Conservation (phyloP, 2,797 vertebrate genomes). For the Fistularia tabacaria region DNA sequence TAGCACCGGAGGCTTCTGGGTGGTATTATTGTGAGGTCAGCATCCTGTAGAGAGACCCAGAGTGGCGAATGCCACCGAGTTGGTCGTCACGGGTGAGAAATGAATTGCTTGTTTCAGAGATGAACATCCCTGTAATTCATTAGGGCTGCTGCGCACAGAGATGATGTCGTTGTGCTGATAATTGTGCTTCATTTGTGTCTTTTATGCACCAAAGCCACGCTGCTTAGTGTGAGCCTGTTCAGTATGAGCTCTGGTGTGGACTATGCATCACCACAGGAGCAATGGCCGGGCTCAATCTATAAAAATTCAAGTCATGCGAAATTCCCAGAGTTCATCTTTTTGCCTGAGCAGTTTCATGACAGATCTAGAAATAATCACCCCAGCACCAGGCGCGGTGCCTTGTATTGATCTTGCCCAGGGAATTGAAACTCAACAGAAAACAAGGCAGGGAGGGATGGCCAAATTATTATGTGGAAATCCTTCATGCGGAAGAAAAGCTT, state of each 20-base stretch:
- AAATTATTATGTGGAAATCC: constrained; percentile 68
- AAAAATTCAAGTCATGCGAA: constrained; percentile 58
- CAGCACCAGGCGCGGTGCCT: constrained; percentile 41
- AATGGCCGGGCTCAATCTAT: constrained; percentile 39
- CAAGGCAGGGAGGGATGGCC: constrained; percentile 61
- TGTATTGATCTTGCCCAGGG: constrained; percentile 64
- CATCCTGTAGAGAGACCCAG: constrained; percentile 39
- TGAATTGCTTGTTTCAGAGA: constrained; percentile 12
- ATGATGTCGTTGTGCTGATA: constrained; percentile 22
- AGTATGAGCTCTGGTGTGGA: constrained; percentile 5
- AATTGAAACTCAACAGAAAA: constrained; percentile 70
- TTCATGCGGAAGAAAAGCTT: constrained; percentile 54
- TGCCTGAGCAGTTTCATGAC: constrained; percentile 67
- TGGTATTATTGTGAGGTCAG: constrained; percentile 53
- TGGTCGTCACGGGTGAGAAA: too few relatives aligned
- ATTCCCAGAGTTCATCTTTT: constrained; percentile 64
- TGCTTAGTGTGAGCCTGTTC: constrained; percentile 22
- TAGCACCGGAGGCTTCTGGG: constrained; percentile 52
- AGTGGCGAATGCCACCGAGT: constrained; percentile 23
- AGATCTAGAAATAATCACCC: constrained; percentile 72
- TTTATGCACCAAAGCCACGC: constrained; percentile 17
- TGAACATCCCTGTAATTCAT: constrained; percentile 29
- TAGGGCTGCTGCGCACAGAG: constrained; percentile 8
- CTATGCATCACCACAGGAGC: constrained; percentile 33
- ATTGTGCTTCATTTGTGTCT: constrained; percentile 54